Percentiles rank a stretch among this genome's conserved stretches.
phyloP scores from a whole-genome alignment of 2,888 invertebrate genomes.

The Ophioninae sp. region DNA sequence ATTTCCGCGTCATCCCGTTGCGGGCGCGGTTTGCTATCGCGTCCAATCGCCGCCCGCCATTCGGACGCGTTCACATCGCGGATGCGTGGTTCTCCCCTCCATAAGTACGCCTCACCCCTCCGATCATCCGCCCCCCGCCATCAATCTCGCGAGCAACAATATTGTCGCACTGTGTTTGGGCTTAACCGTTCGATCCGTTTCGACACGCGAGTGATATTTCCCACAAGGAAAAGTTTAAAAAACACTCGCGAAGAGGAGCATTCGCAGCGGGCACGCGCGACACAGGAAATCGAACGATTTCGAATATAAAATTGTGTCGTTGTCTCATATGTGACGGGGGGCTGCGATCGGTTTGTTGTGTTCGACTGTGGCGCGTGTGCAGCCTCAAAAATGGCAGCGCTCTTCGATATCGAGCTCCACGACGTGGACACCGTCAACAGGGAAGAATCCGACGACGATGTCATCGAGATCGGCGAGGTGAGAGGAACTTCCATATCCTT shows the following conservation, averaged over 20 bases:
- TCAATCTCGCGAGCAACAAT: constrained; percentile 52
- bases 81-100: too few species aligned
- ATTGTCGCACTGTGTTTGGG: constrained; percentile 50
- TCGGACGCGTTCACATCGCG: too few species aligned
- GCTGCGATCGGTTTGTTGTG: constrained; percentile 6
- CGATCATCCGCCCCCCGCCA: too few species aligned
- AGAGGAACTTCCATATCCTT: constrained; percentile 71
- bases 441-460: constrained; percentile 94
- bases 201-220: neutral
- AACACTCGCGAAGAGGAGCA: neutral
- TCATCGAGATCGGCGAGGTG: constrained; percentile 94
- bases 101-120: too few species aligned
- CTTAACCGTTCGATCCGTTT: constrained; percentile 18
- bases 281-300: neutral
- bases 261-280: neutral
- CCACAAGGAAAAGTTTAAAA: too few species aligned
- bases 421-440: constrained; percentile 86
- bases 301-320: constrained; percentile 4
- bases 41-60: too few species aligned
- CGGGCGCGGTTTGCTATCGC: too few species aligned
- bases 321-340: constrained; percentile 55
- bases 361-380: neutral
- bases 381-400: constrained; percentile 86
- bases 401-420: constrained; percentile 95
- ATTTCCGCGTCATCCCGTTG: too few species aligned